A percentile compares a stretch with the other conserved stretches of the same genome.
These are phyloP conservation scores for Pelobates fuscus DNA, from an alignment of 2,113 vertebrate genomes.

Conservation along the genomic window DNA sequence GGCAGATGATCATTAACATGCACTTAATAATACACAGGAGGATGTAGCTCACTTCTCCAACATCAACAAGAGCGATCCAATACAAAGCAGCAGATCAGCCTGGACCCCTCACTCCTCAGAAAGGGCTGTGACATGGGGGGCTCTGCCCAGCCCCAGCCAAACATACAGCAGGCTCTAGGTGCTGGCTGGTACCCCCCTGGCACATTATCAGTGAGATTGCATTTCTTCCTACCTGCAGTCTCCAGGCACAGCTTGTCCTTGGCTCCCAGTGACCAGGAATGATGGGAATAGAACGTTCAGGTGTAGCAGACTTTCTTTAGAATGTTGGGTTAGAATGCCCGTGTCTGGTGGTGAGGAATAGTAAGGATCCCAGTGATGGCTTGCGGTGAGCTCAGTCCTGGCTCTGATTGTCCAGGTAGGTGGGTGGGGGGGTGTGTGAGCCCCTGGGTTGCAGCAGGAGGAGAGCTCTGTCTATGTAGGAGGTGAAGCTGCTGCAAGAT, in stretches of 20 bases:
- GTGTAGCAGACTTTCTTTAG: neutral
- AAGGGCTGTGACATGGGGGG: neutral
- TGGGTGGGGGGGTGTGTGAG: conserved; percentile 46
- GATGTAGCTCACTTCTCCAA: conserved; percentile 16
- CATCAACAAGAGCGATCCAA: neutral
- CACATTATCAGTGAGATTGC: neutral
- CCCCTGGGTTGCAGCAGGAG: conserved; percentile 48
- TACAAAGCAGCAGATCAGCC: neutral
- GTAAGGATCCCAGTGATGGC: neutral
- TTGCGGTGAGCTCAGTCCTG: neutral
- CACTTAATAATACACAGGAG: conserved; percentile 47
- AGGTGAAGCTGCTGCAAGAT: conserved; percentile 62
- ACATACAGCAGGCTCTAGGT: neutral
- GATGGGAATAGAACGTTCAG: neutral
- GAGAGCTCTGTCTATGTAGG: conserved; percentile 41
- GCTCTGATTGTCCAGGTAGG: conserved; percentile 47
- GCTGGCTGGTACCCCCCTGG: conserved; percentile 5
- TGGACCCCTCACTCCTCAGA: neutral
- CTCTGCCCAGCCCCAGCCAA: neutral
- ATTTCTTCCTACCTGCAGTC: neutral
- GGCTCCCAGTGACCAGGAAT: neutral
- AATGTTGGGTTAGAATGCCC: neutral
- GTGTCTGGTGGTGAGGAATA: neutral
- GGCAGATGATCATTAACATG: conserved; percentile 53
- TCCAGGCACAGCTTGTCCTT: conserved; percentile 13